Evolutionary conservation across 2,113 vertebrate genomes (phyloP), one percentile per base, ranked within the genome.

Genomic region (Malaclemys terrapin): DNA sequence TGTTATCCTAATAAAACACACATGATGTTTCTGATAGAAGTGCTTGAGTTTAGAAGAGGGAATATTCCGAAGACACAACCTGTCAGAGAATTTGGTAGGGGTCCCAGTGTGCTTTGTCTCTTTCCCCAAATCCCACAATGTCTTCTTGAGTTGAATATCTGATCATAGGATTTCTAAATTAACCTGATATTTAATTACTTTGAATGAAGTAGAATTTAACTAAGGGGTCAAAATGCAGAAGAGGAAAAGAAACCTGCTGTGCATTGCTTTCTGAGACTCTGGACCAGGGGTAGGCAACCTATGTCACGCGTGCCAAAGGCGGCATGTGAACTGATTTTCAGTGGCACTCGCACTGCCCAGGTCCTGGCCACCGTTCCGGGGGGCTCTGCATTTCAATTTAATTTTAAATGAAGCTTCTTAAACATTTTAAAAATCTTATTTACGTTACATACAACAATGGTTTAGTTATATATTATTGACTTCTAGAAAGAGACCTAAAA

Each of bases 11-110:
- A 10, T 4, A 13, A 35, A 22, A 62, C 54, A 8, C 20, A 53
- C 54, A 56, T 10, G 29, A 1, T 3, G 0, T 19, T 14, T 19
- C 53, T 88, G 72, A 62, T n/a, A 75, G 90, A 20, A 79, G 45
- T 19, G 31, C 4, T 0, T 2, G n/a, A 65, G 69, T 54, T 49
- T 80, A 50, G 86, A 62, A 25, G 22, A 25, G 24, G 54, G 24
- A 84, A 29, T 1, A 2, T 7, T n/a, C 84, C 31, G 75, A 59
- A 16, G 35, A 29, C 47, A 10, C 29, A 4, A 13, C 5, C 52
- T 3, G 24, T 22, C 6, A 0, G 8, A 2, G 10, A 16, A 1
- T 27, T 12, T 29, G 29, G 29, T 5, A 53, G 56, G n/a, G 11
- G 45, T 9, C 0, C 16, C 57, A 19, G 35, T 2, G 4, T 24